Conservation (phyloP, 2,797 vertebrate genomes). For the Enteromius treurensis region DNA sequence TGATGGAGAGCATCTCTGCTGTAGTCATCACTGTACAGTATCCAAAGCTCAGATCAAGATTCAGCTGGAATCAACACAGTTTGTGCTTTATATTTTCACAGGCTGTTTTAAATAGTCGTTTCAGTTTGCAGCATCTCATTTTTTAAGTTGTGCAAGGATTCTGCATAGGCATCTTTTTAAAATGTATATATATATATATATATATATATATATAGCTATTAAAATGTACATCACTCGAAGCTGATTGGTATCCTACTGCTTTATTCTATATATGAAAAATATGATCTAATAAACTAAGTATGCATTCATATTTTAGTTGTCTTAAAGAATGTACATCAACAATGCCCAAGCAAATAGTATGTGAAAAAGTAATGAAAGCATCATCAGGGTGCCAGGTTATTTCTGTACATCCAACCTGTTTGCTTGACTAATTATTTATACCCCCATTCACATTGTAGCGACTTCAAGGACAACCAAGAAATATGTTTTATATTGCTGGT, state of each 20-base stretch:
- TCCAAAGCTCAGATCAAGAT: neutral
- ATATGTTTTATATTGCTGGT: conserved; percentile 12
- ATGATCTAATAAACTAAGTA: neutral
- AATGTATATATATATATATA: neutral
- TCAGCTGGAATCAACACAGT: neutral
- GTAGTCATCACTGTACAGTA: conserved; percentile 9
- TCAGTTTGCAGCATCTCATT: neutral
- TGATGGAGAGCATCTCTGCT: neutral
- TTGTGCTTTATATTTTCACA: neutral
- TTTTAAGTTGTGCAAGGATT: neutral
- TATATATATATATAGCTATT: neutral
- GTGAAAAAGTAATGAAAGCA: neutral
- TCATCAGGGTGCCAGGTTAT: conserved; percentile 1
- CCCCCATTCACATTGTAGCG: conserved; percentile 10
- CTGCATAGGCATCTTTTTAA: neutral
- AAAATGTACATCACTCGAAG: neutral
- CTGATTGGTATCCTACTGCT: neutral
- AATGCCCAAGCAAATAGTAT: neutral
- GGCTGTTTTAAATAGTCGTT: neutral
- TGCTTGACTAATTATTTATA: conserved; percentile 27
- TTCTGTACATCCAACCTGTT: conserved; percentile 22
- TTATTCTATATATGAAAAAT: neutral
- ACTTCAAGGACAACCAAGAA: conserved; percentile 24
- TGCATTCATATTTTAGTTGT: neutral
- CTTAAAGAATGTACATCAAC: neutral